Conservation (phyloP, 2,888 invertebrate genomes). For the Blomia tropicalis region DNA sequence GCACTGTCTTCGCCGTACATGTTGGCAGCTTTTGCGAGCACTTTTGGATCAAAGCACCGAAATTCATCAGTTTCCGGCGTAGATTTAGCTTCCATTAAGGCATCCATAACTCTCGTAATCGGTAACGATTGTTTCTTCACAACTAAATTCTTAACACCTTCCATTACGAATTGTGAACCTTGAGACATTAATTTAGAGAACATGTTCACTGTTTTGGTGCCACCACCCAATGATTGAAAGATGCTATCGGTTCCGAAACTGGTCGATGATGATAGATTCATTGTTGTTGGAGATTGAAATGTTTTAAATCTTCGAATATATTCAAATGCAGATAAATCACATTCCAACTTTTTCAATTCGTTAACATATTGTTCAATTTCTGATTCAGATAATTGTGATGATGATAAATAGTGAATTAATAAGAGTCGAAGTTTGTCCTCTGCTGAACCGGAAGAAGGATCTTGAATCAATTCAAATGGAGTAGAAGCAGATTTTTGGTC, state of each 20-base stretch:
- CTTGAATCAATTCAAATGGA: slow-evolving; percentile 67
- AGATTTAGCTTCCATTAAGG: slow-evolving; percentile 61
- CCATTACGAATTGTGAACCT: slow-evolving; percentile 97
- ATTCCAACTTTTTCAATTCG: slow-evolving; percentile 55
- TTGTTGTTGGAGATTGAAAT: slow-evolving; percentile 12
- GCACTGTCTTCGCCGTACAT: slow-evolving; percentile 31
- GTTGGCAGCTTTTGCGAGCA: slow-evolving; percentile 46
- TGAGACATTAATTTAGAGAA: slow-evolving; percentile 92
- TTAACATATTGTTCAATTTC: slow-evolving; percentile 68
- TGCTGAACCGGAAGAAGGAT: slow-evolving; percentile 65
- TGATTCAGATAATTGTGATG: slow-evolving; percentile 54
- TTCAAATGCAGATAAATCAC: slow-evolving; percentile 65
- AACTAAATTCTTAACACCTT: slow-evolving; percentile 95
- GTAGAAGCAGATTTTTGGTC: slow-evolving; percentile 47
- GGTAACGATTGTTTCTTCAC: slow-evolving; percentile 90
- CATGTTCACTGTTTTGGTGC: slow-evolving; percentile 92
- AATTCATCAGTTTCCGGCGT: slow-evolving; percentile 67
- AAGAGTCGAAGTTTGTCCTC: slow-evolving; percentile 87
- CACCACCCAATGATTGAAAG: slow-evolving; percentile 44
- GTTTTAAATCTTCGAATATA: slow-evolving; percentile 77
- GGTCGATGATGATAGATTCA: not conserved
- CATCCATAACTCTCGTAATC: slow-evolving; percentile 78
- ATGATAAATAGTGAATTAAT: slow-evolving; percentile 77
- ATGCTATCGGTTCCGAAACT: slow-evolving; percentile 16
- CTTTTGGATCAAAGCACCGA: slow-evolving; percentile 85